Percentiles rank a stretch among this genome's conserved stretches.
Evolutionary conservation across 2,113 vertebrate genomes (phyloP).

Genomic region (Chinchilla lanigera): DNA sequence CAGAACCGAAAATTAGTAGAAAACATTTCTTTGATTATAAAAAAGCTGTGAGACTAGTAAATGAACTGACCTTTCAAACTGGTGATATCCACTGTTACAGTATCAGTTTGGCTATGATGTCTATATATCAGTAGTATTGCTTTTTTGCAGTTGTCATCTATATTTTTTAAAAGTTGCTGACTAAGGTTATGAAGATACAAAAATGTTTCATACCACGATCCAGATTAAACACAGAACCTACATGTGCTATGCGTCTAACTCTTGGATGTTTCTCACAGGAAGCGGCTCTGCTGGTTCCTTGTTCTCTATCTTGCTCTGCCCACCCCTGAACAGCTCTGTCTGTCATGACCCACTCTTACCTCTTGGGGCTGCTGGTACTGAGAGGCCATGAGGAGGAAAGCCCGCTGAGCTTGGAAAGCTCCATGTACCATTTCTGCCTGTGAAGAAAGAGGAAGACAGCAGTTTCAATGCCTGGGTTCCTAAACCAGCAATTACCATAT

Average conservation of each 20-base stretch:
- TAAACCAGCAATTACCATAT: not conserved
- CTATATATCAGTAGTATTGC: not conserved
- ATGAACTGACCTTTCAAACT: not conserved
- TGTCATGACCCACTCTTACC: constrained; percentile 87
- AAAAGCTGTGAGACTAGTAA: not conserved
- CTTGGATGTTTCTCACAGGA: not conserved
- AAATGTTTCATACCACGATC: not conserved
- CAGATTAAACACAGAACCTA: not conserved
- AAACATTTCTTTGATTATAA: not conserved
- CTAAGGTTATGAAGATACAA: not conserved
- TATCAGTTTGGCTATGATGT: not conserved
- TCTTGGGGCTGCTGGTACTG: constrained; percentile 94
- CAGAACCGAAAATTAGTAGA: not conserved
- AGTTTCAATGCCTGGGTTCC: constrained; percentile 62
- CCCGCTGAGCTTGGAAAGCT: constrained; percentile 93
- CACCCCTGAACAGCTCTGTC: not conserved
- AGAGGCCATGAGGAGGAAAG: constrained; percentile 93
- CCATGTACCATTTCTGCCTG: constrained; percentile 96
- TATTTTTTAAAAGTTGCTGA: not conserved
- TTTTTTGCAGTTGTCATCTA: not conserved
- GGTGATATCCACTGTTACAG: not conserved
- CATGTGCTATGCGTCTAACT: not conserved
- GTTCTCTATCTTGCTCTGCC: not conserved
- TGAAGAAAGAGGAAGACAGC: constrained; percentile 66
- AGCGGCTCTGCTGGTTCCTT: not conserved